Evolutionary conservation across 2,113 vertebrate genomes (phyloP).

Genomic region (Eubucco bourcierii): DNA sequence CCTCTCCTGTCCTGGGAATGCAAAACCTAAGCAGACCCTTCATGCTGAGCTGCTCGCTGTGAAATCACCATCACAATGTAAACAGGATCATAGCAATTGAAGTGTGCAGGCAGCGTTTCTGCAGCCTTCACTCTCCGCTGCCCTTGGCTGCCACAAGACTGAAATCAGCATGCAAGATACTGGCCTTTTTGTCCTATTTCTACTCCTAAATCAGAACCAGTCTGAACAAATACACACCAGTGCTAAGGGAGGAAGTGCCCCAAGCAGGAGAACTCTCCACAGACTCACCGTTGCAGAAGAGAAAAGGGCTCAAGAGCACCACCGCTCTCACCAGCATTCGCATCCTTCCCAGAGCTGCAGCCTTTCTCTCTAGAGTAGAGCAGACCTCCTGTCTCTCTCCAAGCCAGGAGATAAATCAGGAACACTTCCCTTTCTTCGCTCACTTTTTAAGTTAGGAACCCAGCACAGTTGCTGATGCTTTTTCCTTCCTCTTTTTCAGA

Average conservation of each 20-base stretch:
- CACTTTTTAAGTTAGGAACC: not conserved
- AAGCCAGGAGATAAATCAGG: not conserved
- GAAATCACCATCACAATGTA: fast-evolving
- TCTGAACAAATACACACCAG: not conserved
- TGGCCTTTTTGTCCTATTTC: not conserved
- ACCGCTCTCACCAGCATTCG: not conserved
- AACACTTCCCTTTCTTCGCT: not conserved
- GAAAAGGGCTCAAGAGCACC: not conserved
- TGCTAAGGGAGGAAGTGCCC: not conserved
- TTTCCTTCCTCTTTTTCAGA: constrained; percentile 25
- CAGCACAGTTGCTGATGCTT: not conserved
- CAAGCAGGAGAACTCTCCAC: fast-evolving
- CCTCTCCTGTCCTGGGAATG: not conserved
- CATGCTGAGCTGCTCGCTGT: fast-evolving
- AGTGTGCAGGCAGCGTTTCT: fast-evolving
- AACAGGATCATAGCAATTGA: fast-evolving
- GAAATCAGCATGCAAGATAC: fast-evolving
- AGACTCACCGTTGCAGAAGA: constrained; percentile 23
- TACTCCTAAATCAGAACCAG: fast-evolving
- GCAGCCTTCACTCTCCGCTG: fast-evolving
- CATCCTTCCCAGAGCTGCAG: not conserved
- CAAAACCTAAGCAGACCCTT: too few relatives aligned
- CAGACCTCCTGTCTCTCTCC: not conserved
- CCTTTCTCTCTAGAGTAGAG: not conserved
- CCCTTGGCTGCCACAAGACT: fast-evolving